A percentile compares a stretch with the other conserved stretches of the same genome.
phyloP scores from a whole-genome alignment of 2,888 invertebrate species.

The Uropetala carovei region DNA sequence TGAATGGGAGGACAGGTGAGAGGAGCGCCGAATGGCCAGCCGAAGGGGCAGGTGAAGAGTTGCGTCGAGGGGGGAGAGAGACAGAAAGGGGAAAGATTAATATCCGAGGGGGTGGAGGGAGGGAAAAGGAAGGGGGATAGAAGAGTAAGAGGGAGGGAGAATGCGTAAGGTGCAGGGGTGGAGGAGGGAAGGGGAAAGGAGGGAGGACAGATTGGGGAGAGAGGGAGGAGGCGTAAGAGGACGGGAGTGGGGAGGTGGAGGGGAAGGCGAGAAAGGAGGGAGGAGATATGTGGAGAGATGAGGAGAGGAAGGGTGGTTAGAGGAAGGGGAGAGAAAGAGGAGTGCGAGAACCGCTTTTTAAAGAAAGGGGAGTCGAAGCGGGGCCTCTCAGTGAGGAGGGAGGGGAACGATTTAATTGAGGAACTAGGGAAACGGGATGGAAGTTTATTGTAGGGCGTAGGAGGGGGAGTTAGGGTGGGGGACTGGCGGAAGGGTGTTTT shows the following conservation, averaged over 20 bases:
- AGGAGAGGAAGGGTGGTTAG: too few species aligned
- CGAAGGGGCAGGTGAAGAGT: too few species aligned
- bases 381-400: neutral
- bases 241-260: too few species aligned
- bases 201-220: neutral
- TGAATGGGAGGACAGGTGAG: neutral
- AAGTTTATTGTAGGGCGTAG: neutral
- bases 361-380: too few species aligned
- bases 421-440: neutral
- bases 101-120: neutral
- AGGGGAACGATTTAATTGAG: conserved; percentile 17
- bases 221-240: neutral
- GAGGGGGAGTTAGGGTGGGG: neutral
- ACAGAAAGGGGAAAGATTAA: neutral
- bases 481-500: conserved; percentile 47
- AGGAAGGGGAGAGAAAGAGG: too few species aligned
- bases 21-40: too few species aligned
- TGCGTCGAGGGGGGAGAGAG: neutral
- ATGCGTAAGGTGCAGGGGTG: too few species aligned
- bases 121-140: too few species aligned
- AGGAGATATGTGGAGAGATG: too few species aligned
- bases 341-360: too few species aligned
- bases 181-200: neutral
- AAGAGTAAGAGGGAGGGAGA: neutral
- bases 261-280: too few species aligned